Evolutionary conservation across 2,797 vertebrate genomes (phyloP).

Genomic region (Synanceia verrucosa): DNA sequence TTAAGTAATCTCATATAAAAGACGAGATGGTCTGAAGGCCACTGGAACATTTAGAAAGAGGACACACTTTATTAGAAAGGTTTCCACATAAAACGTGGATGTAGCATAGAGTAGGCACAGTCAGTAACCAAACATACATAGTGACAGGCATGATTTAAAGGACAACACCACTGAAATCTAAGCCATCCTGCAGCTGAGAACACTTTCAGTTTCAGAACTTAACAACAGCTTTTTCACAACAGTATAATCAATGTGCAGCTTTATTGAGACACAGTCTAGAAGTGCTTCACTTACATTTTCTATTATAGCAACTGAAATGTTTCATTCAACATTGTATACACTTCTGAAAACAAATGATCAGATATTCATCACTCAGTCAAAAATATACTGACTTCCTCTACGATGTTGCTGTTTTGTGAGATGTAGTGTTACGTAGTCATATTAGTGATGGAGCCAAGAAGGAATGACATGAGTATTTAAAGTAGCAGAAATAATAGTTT

Average conservation of each 20-base stretch:
- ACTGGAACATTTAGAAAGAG: slow-evolving; percentile 12
- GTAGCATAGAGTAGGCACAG: slow-evolving; percentile 63
- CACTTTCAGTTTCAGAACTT: slow-evolving; percentile 3
- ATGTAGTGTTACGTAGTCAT: neutral
- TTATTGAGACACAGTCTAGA: slow-evolving; percentile 21
- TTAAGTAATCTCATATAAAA: neutral
- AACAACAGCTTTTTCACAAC: neutral
- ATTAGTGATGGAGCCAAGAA: neutral
- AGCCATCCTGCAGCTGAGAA: slow-evolving; percentile 2
- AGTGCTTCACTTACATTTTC: neutral
- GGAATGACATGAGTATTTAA: neutral
- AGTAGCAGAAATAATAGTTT: neutral
- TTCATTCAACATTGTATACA: slow-evolving; percentile 2
- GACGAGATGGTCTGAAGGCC: neutral
- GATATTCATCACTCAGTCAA: neutral
- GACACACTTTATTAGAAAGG: slow-evolving; percentile 58
- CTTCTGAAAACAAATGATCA: neutral
- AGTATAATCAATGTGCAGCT: neutral
- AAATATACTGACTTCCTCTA: neutral
- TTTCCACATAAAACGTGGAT: slow-evolving; percentile 74
- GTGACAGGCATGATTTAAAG: slow-evolving; percentile 41
- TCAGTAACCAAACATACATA: slow-evolving; percentile 58
- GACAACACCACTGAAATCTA: neutral
- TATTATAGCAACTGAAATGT: neutral
- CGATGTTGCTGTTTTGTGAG: neutral